Evolutionary conservation across 1,140 invertebrate species (phyloP), one percentile per base, ranked within the genome.

Genomic region (Drosophila erecta): DNA sequence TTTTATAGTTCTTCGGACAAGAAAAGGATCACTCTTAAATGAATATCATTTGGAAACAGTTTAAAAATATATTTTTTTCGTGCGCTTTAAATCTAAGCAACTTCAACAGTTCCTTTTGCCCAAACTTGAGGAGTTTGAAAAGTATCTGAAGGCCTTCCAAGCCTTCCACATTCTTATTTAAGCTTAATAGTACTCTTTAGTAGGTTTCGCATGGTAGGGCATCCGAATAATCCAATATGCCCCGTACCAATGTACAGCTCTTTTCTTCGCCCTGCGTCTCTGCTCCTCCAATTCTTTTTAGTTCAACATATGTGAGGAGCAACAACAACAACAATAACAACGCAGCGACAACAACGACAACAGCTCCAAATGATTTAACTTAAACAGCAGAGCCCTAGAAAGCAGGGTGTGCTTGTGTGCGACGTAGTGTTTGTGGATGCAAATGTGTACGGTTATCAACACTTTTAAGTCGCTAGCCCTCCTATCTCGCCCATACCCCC

Each of bases 311-410:
- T 85, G 59, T 58, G 66, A 46, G 50, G 38, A 76, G 61, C 27
- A 30, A 30, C 27, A 30, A 30, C 10, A 30, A 30, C 30, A 61
- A 14, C 62, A 76, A 66, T 83, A 75, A 84, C 71, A 65, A 69
- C 65, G 80, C 67, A 73, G 76, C 80, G 76, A 75, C 75, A 79
- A 74, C 76, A 65, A 62, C 79, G 59, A 84, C 75, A 24, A 24
- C 4, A 24, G 81, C 81, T 79, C 81, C 78, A 77, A 77, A 81
- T 85, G 81, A 85, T 85, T 85, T 77, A 85, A 85, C 81, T 77
- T 85, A 81, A 85, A 85, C 77, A 62, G 49, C 73, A 53, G 40
- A 53, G 56, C 62, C 76, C 60, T 62, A 71, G 51, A 76, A 46
- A 20, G 56, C 38, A 24, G 30, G 20, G 40, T 62, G 12, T 40